These are phyloP conservation scores for Apotomis capreana DNA, from an alignment of 2,888 invertebrate genomes.

Conservation along the genomic window DNA sequence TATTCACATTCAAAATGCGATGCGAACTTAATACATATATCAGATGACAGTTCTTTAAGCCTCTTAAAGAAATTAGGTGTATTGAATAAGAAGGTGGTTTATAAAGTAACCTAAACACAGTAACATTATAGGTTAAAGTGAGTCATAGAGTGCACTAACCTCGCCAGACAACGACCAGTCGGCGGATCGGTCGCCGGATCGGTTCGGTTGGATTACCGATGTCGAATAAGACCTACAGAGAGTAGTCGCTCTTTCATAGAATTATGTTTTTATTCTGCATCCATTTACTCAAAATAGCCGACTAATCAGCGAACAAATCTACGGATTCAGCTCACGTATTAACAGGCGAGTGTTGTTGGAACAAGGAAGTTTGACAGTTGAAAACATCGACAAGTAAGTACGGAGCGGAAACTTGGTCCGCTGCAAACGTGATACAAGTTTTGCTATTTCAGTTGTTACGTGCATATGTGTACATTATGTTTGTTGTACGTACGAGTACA, in stretches of 20 bases:
- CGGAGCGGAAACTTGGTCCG: slow-evolving; percentile 22
- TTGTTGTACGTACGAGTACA: neutral
- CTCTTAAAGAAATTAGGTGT: neutral
- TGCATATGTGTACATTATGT: too few relatives aligned
- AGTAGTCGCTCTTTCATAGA: neutral
- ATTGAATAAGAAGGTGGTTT: neutral
- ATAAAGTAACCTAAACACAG: slow-evolving; percentile 28
- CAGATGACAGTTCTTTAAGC: too few relatives aligned
- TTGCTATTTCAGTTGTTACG: neutral
- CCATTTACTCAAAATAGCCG: neutral
- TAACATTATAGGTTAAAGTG: slow-evolving; percentile 47
- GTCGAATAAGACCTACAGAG: neutral
- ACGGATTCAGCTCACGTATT: slow-evolving; percentile 22
- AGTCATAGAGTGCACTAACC: slow-evolving; percentile 67
- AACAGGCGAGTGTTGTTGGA: slow-evolving; percentile 32
- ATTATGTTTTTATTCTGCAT: neutral
- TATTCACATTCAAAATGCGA: too few relatives aligned
- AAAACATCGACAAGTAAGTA: slow-evolving; percentile 24
- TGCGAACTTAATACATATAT: too few relatives aligned
- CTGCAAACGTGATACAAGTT: slow-evolving; percentile 30
- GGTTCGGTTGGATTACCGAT: slow-evolving; percentile 47
- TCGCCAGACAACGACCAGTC: slow-evolving; percentile 54
- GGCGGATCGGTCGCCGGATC: slow-evolving; percentile 48
- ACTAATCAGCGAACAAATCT: neutral
- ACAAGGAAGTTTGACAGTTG: slow-evolving; percentile 33